Conservation (phyloP, 2,797 vertebrate species). For the Typhlichthys subterraneus region DNA sequence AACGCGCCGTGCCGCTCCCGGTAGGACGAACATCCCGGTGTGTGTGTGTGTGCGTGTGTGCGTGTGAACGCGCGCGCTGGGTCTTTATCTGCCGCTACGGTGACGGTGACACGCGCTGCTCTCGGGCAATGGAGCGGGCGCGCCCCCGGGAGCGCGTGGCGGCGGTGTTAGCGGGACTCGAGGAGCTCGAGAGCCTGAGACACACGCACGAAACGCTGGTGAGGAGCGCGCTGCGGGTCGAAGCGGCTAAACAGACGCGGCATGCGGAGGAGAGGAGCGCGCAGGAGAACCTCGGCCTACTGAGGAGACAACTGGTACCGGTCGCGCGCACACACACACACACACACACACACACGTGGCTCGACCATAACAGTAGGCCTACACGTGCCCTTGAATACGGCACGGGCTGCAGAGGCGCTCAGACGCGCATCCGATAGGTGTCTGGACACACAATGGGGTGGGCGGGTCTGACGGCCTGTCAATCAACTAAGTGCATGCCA, state of each 20-base stretch:
- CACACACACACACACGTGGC: too few species aligned
- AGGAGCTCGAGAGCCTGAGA: conserved; percentile 87
- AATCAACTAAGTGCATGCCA: too few species aligned
- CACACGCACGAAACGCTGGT: conserved; percentile 87
- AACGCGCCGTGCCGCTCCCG: too few species aligned
- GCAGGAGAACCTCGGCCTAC: conserved; percentile 89
- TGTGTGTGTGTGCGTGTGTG: neutral
- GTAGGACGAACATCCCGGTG: too few species aligned
- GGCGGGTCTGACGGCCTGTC: too few species aligned
- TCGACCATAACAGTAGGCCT: too few species aligned
- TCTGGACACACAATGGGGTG: too few species aligned
- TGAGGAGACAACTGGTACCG: conserved; percentile 88
- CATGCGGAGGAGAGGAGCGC: conserved; percentile 67
- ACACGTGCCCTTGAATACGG: too few species aligned
- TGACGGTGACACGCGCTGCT: neutral
- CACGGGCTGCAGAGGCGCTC: too few species aligned
- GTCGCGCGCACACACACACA: neutral
- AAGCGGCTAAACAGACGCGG: conserved; percentile 24
- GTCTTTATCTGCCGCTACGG: neutral
- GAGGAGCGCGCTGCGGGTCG: conserved; percentile 71
- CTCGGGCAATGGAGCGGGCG: conserved; percentile 67
- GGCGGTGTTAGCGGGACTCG: conserved; percentile 84
- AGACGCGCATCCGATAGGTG: too few species aligned
- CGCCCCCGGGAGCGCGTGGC: conserved; percentile 86
- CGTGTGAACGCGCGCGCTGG: neutral